Evolutionary conservation across 1,140 invertebrate species (phyloP).

Genomic region (Panagrolaimus sp.): DNA sequence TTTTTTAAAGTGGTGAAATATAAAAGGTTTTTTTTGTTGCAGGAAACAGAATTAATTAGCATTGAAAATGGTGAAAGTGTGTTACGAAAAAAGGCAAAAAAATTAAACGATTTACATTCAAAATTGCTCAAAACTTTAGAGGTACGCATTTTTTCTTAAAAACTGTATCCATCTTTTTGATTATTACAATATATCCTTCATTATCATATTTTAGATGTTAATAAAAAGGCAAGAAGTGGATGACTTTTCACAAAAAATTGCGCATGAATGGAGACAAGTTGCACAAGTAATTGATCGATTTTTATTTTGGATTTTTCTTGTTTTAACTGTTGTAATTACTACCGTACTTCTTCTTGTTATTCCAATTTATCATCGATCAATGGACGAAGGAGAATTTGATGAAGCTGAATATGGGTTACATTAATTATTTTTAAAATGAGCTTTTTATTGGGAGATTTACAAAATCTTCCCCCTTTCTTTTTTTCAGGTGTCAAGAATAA

Average conservation of each 20-base stretch:
- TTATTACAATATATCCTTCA: not conserved
- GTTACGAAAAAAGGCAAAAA: constrained; percentile 25
- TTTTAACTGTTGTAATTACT: constrained; percentile 63
- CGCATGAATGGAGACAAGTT: constrained; percentile 65
- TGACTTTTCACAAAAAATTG: constrained; percentile 33
- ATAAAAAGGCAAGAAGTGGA: constrained; percentile 51
- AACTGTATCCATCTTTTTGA: not conserved
- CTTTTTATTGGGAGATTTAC: too few species aligned
- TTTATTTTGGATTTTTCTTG: constrained; percentile 66
- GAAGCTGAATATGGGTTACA: constrained; percentile 34
- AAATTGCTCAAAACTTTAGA: constrained; percentile 41
- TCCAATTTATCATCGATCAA: constrained; percentile 52
- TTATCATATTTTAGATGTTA: not conserved
- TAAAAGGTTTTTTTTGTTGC: not conserved
- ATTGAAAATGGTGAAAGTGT: constrained; percentile 26
- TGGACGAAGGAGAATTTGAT: constrained; percentile 38
- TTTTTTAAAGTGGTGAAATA: not conserved
- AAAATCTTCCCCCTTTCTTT: too few species aligned
- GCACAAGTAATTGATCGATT: constrained; percentile 65
- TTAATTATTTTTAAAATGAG: constrained; percentile 11
- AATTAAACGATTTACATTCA: constrained; percentile 24
- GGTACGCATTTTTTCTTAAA: constrained; percentile 1
- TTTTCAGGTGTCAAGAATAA: too few species aligned
- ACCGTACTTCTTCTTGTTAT: constrained; percentile 63
- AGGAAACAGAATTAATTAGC: constrained; percentile 26